Evolutionary conservation across 2,888 invertebrate genomes (phyloP), one percentile per base, ranked within the genome.

Genomic region (Perizoma flavofasciatum): DNA sequence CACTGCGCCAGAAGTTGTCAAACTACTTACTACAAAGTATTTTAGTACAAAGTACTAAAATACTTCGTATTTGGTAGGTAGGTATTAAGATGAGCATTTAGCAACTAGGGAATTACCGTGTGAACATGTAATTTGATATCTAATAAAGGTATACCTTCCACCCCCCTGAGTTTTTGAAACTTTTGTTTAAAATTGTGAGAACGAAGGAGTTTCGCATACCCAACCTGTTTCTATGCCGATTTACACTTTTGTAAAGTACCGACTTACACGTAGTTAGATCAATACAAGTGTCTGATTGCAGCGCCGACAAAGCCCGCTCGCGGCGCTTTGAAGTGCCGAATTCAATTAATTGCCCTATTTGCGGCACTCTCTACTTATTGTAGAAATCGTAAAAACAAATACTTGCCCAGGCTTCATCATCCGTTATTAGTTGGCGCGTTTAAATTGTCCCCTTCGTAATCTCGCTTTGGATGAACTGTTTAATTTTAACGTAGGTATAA

Each of bases 341-440:
- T 89, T 90, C 89, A 90, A 92, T 92, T 91, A 92, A 91, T 91
- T 87, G 89, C 86, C 88, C 81, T 89, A 89, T 90, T 90, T 89
- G 89, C 86, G 78, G 79, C 74, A 74, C 79, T 78, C 75, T 70
- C 83, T 77, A 78, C 78, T 81, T 81, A 81, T 82, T 79, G 85
- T 74, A 82, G 82, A 83, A 85, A 87, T 87, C 75, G 79, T 88
- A 90, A 92, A 83, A 92, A 90, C 92, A 91, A 92, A 89, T 91
- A 92, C 88, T 90, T 88, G 84, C 82, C 56, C 79, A 81, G 79
- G 78, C 81, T 88, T 88, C 88, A 89, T 91, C 88, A 89, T 80
- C 85, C 82, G 83, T 88, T 90, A 88, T 89, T 89, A 88, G 83
- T 81, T 82, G 75, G 79, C 77, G 77, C 74, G 75, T 82, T 84